Base-by-base conservation (phyloP, 2,113 vertebrate species). In the Dendropsophus ebraccatus region DNA sequence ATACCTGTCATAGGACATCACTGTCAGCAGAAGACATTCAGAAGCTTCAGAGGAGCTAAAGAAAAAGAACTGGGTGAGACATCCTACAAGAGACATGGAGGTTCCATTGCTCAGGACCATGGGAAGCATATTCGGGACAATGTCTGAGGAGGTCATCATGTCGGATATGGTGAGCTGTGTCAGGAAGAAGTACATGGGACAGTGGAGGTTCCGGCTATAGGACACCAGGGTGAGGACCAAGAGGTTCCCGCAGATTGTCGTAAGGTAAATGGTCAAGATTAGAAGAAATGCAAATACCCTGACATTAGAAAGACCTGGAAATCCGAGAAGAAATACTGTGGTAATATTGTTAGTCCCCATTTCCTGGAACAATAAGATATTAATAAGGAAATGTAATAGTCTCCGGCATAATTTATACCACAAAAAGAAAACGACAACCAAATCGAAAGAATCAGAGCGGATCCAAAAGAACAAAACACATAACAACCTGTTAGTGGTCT, bases 1-100 rank as follows among this genome's bases (percentile, higher is more conserved):
- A 16, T 87, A 88, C n/a, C 87, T 41, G 7, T 90, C 89, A 32
- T 88, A 89, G 19, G 87, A 72, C 88, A 89, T 89, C 16, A 88
- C 10, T 14, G 87, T 82, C 13, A 90, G 35, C 35, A 90, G 62
- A 0, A 88, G 78, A 52, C 41, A 86, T 50, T 90, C 90, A 2
- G 86, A 79, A 3, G 76, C 82, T 41, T 0, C 83, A 4, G 88
- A n/a, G 1, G 35, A 81, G 23, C 86, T 1, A 12, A 87, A 89
- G 37, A 91, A 67, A n/a, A 86, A 90, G 79, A 90, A 85, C 9
- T 65, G 60, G 25, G 41, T 41, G 10, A 85, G 17, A 30, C 83
- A 85, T 10, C 10, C 35, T 28, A 8, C 54, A 1, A 89, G 82
- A 2, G 88, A 86, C 21, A 91, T 88, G 17, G 14, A 12, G 4